These are phyloP conservation scores for Lepilemur ruficaudatus DNA, from an alignment of 2,797 vertebrate genomes.

Conservation along the genomic window DNA sequence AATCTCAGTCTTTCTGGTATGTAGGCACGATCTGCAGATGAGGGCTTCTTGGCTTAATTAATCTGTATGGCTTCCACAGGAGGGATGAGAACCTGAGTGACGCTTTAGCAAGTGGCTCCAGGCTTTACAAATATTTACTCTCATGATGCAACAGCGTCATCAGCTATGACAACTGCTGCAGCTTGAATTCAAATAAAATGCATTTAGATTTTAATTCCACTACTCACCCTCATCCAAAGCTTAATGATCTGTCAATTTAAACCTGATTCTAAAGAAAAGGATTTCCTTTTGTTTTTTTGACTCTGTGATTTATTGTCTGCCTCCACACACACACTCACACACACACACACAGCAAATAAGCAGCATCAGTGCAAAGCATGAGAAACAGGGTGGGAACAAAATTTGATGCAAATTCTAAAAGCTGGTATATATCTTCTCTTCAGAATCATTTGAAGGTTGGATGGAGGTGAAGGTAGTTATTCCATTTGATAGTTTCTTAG, in stretches of 20 bases:
- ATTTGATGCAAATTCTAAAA: neutral
- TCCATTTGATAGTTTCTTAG: neutral
- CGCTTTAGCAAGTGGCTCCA: neutral
- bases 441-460: neutral
- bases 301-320: neutral
- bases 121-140: neutral
- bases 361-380: neutral
- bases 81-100: neutral
- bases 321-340: no score
- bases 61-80: neutral
- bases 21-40: neutral
- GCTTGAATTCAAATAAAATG: neutral
- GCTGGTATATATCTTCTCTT: neutral
- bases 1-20: neutral
- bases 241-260: neutral
- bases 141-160: neutral
- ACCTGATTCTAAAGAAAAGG: neutral
- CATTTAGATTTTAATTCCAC: neutral
- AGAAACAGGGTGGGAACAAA: neutral
- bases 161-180: neutral
- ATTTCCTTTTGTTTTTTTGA: neutral
- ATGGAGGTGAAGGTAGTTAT: neutral
- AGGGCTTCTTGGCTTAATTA: neutral
- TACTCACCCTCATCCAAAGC: neutral
- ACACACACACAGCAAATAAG: neutral